Evolutionary conservation across 2,888 invertebrate species (phyloP).

Genomic region (Acleris sparsana): DNA sequence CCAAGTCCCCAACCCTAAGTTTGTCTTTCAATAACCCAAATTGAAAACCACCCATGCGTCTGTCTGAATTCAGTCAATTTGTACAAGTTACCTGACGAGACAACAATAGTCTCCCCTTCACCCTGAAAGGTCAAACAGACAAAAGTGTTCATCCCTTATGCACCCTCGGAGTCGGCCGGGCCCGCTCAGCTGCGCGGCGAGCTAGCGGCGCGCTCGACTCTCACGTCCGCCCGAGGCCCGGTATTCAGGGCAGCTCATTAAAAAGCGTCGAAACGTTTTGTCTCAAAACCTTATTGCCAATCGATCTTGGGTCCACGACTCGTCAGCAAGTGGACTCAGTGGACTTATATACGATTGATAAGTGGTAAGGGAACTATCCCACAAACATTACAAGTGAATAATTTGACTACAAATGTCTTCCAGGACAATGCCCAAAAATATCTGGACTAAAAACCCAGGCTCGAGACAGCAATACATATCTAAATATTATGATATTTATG

Average conservation of each 20-base stretch:
- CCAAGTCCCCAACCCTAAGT: constrained; percentile 30
- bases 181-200: constrained; percentile 23
- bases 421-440: too few relatives aligned
- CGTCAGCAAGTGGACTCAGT: too few relatives aligned
- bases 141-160: constrained; percentile 32
- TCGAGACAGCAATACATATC: too few relatives aligned
- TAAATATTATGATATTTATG: too few relatives aligned
- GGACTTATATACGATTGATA: too few relatives aligned
- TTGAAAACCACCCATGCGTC: constrained; percentile 17
- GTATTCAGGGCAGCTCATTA: not conserved
- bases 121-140: constrained; percentile 25
- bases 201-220: constrained; percentile 6
- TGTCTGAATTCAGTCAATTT: constrained; percentile 20
- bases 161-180: constrained; percentile 6
- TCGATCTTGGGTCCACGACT: too few relatives aligned
- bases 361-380: too few relatives aligned
- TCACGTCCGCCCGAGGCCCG: constrained; percentile 14
- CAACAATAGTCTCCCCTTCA: constrained; percentile 27
- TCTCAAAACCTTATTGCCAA: too few relatives aligned
- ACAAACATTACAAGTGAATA: too few relatives aligned
- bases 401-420: too few relatives aligned
- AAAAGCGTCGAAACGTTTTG: not conserved
- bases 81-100: constrained; percentile 13
- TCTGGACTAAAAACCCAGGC: too few relatives aligned
- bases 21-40: constrained; percentile 3